Evolutionary conservation across 92 coral and sea anemone species (phyloP).

Genomic region (Heliopora coerulea): DNA sequence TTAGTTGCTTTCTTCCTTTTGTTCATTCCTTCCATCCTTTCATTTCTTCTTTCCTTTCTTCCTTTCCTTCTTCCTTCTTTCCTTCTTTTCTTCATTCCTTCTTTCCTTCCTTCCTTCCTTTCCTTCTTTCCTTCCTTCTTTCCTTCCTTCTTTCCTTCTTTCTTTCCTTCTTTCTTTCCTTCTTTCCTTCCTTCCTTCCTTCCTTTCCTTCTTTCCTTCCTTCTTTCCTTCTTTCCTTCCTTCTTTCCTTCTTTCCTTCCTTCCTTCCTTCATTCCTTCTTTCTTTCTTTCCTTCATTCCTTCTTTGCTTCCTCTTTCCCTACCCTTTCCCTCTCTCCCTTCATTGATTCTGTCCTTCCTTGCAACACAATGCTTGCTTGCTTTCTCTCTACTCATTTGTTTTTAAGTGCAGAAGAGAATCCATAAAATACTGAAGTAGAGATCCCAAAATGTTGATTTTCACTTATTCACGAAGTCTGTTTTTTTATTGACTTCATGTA

Average conservation of each 20-base stretch:
- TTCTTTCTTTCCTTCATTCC: not conserved
- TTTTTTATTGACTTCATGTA: too few relatives aligned
- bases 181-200: not conserved
- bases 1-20: not conserved
- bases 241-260: not conserved
- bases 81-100: not conserved
- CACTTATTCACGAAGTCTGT: too few relatives aligned
- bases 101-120: not conserved
- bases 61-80: not conserved
- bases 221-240: not conserved
- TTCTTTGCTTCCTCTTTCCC: not conserved
- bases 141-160: slow-evolving; percentile 1
- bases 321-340: too few relatives aligned
- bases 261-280: not conserved
- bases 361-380: too few relatives aligned
- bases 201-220: not conserved
- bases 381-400: too few relatives aligned
- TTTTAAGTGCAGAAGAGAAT: too few relatives aligned
- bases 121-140: not conserved
- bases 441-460: too few relatives aligned
- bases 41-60: not conserved
- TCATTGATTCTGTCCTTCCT: too few relatives aligned
- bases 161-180: not conserved
- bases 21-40: not conserved
- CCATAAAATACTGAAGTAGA: too few relatives aligned